Evolutionary conservation across 2,888 invertebrate species (phyloP), one percentile per base, ranked within the genome.

Genomic region (Biston betularia): DNA sequence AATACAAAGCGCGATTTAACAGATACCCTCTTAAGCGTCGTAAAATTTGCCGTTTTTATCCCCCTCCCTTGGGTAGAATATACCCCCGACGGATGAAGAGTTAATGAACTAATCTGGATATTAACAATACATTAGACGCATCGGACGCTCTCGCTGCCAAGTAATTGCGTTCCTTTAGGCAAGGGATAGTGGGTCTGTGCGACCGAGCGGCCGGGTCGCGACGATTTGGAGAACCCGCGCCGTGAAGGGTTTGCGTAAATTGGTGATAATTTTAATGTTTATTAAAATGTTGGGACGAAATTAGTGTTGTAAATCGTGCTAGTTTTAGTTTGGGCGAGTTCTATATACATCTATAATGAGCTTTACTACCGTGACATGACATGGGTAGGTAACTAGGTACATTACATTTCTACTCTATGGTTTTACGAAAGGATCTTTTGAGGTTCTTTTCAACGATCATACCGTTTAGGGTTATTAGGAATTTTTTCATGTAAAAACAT

Each of bases 31-130:
- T 80, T 78, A 82, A 83, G 83, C 80, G 84, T 85, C 85, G 86
- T 86, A 87, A 88, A 88, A 86, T 82, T 79, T 80, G 75, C 82
- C 81, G 84, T 86, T 86, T 87, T 86, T 85, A 81, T 79, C 72
- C 79, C 77, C 79, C 77, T 79, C 80, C 70, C 72, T 72, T 79
- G 75, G 77, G 78, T 73, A 75, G 72, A 75, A 70, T 74, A 73
- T 74, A 75, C 78, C 78, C 75, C 73, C 80, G 73, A 74, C 84
- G 87, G 89, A 90, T 88, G 92, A 90, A 88, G 89, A 91, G 93
- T 92, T 93, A 93, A 93, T 93, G 90, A 92, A 92, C 90, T 93
- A 92, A 93, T 93, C 89, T 89, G 83, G 92, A 93, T 93, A 93
- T 93, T 90, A 93, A 93, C 92, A 90, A 91, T 89, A 92, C 92